phyloP scores from a whole-genome alignment of 2,113 vertebrate genomes.

The Paramisgurnus dabryanus region DNA sequence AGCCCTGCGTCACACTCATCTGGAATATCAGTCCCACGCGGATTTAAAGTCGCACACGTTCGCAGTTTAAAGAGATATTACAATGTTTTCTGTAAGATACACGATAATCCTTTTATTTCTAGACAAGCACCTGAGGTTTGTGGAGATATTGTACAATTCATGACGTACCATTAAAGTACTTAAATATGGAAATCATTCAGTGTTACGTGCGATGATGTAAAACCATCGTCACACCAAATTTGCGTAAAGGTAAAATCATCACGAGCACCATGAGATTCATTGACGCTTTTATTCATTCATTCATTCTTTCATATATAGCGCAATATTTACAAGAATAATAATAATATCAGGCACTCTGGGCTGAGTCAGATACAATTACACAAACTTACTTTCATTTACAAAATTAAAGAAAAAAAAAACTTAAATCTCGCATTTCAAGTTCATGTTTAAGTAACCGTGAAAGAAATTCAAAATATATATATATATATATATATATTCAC shows the following conservation, averaged over 20 bases:
- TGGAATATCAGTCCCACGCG: conserved; percentile 12
- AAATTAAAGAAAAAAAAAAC: conserved; percentile 54
- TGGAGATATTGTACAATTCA: no score
- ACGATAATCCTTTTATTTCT: no score
- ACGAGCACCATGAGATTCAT: neutral
- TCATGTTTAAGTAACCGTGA: conserved; percentile 67
- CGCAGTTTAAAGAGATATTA: neutral
- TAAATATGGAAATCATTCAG: no score
- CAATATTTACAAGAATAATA: conserved; percentile 74
- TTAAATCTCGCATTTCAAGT: conserved; percentile 42
- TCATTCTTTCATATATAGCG: conserved; percentile 65
- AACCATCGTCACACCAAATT: no score
- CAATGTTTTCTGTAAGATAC: neutral
- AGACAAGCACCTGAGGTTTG: no score
- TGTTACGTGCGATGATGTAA: no score
- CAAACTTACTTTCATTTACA: conserved; percentile 60
- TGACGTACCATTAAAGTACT: no score
- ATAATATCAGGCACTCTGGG: conserved; percentile 80
- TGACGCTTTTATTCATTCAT: conserved; percentile 32
- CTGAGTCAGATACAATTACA: conserved; percentile 64
- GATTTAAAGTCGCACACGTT: neutral
- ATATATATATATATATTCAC: neutral
- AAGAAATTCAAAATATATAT: conserved; percentile 43
- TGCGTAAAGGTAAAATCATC: neutral
- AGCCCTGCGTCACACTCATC: conserved; percentile 35